Base-by-base conservation (phyloP, 2,113 vertebrate genomes). In the Leptosomus discolor region DNA sequence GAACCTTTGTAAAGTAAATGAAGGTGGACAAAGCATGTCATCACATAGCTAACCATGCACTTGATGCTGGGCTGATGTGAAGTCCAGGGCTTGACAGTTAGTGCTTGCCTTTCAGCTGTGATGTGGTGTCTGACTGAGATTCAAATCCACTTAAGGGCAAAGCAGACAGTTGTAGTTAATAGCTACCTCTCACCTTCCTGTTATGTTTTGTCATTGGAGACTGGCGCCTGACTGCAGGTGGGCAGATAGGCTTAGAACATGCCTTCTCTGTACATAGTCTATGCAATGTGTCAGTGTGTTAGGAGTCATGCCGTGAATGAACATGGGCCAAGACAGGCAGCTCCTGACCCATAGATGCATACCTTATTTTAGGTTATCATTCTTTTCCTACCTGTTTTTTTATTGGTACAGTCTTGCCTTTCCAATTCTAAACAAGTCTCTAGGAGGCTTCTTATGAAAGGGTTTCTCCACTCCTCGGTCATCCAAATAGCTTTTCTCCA, bases 221-320 rank as follows among this genome's bases (percentile, higher is more conserved):
- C 71, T 92, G 50, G 46, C 54, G 9, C 34, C 48, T 79, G 86
- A 46, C 43, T 54, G 15, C 53, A 57, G 39, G 5, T 79, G 39
- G 56, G 58, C 1, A 2, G 32, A 15, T 54, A 43, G 71, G 61
- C 30, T 88, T 77, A 83, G 58, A 54, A 45, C 0, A 0, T 37
- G 21, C 58, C 51, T 46, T 68, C 37, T 67, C 36, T 58, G n/a
- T 54, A 24, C 39, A 15, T 11, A 8, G 12, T n/a, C 45, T 63
- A 2, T 83, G 43, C 37, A n/a, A n/a, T n/a, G n/a, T n/a, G n/a
- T n/a, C n/a, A n/a, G n/a, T n/a, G n/a, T n/a, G n/a, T n/a, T n/a
- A n/a, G n/a, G n/a, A n/a, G 32, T 58, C n/a, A 4, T n/a, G 50
- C 77, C 13, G 9, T 46, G 36, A 54, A 36, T 61, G 34, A 86